phyloP scores from a whole-genome alignment of 2,113 vertebrate species.

The Caranx melampygus region DNA sequence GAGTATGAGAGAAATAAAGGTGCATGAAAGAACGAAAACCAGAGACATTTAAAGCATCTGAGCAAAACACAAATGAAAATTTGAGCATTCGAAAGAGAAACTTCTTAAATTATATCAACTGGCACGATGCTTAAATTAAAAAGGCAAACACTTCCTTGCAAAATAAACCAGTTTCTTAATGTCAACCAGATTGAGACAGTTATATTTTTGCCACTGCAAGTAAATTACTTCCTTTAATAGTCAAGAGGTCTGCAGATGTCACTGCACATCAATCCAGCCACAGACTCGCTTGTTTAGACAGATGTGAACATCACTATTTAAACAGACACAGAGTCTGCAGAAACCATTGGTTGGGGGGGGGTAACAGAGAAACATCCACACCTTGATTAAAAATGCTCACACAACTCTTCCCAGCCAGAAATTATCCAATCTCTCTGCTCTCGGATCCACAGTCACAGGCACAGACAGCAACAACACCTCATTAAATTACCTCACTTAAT shows the following conservation, averaged over 20 bases:
- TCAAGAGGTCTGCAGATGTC: neutral
- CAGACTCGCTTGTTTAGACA: neutral
- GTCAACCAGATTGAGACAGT: neutral
- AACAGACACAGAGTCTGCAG: neutral
- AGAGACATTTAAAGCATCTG: too few species aligned
- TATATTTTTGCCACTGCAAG: neutral
- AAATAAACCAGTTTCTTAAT: neutral
- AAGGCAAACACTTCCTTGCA: neutral
- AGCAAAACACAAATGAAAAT: too few species aligned
- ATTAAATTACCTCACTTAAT: neutral
- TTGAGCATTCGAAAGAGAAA: neutral
- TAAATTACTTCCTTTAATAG: slow-evolving; percentile 14
- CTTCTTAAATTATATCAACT: neutral
- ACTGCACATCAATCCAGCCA: neutral
- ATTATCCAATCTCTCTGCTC: neutral
- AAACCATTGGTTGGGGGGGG: neutral
- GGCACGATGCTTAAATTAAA: neutral
- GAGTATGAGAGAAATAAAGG: neutral
- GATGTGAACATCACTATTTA: neutral
- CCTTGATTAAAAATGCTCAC: neutral
- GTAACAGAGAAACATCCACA: neutral
- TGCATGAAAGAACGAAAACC: neutral
- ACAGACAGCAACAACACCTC: neutral
- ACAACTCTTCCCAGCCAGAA: neutral
- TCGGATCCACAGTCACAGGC: neutral